Conservation (phyloP, 2,113 vertebrate genomes). For the Myotis lucifugus region DNA sequence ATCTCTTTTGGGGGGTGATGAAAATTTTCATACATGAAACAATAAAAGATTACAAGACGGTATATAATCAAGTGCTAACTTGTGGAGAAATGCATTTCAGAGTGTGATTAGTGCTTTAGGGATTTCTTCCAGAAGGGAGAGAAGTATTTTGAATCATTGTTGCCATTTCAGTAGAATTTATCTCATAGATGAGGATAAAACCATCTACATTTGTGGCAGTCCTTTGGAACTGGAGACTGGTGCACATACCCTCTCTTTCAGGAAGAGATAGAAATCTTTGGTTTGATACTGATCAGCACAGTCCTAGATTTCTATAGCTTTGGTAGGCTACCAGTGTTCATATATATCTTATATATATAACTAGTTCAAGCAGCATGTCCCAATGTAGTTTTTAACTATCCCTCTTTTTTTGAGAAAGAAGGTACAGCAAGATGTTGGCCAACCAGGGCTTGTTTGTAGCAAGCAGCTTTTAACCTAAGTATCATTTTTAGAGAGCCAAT, state of each 20-base stretch:
- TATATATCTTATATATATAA: constrained; percentile 31
- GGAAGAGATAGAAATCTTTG: constrained; percentile 79
- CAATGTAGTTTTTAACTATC: constrained; percentile 24
- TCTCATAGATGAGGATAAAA: constrained; percentile 48
- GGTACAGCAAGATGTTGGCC: constrained; percentile 21
- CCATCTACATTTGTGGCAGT: constrained; percentile 48
- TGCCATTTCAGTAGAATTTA: constrained; percentile 47
- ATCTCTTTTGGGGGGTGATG: background rate
- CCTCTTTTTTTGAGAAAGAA: constrained; percentile 43
- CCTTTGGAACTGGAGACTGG: constrained; percentile 72
- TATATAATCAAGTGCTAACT: constrained; percentile 66
- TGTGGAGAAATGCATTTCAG: constrained; percentile 42
- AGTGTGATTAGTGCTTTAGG: constrained; percentile 47
- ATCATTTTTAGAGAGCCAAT: background rate
- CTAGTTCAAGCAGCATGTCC: constrained; percentile 65
- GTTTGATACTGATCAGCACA: constrained; percentile 70
- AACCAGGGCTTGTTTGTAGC: background rate
- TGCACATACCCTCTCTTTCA: constrained; percentile 43
- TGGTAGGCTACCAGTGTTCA: constrained; percentile 76
- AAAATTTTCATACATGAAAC: constrained; percentile 23
- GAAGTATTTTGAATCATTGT: constrained; percentile 17
- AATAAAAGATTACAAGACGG: constrained; percentile 36
- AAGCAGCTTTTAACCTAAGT: constrained; percentile 33
- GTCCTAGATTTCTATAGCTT: constrained; percentile 76
- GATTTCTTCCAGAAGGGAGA: constrained; percentile 2